A percentile compares a stretch with the other conserved stretches of the same genome.
Evolutionary conservation across 2,888 invertebrate species (phyloP).

Genomic region (Eupithecia tripunctaria): DNA sequence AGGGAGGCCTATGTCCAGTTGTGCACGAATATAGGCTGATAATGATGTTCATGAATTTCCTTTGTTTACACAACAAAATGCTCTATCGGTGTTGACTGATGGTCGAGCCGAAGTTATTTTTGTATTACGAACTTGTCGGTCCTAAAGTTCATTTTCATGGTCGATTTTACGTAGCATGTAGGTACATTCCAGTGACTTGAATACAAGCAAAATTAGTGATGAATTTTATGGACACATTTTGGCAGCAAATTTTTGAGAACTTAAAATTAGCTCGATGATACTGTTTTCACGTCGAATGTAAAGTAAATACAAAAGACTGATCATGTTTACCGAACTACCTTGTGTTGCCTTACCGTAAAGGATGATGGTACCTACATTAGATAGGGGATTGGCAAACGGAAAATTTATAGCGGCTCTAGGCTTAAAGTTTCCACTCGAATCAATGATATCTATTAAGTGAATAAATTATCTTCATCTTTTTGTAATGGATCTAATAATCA

Average conservation of each 20-base stretch:
- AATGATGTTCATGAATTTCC: too few relatives aligned
- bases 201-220: background rate
- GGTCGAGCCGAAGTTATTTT: background rate
- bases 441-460: background rate
- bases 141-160: conserved; percentile 2
- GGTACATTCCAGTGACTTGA: background rate
- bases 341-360: background rate
- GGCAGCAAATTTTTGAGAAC: background rate
- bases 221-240: background rate
- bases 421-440: background rate
- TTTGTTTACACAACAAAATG: background rate
- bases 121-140: background rate
- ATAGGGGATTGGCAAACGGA: conserved; percentile 1
- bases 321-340: background rate
- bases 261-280: background rate
- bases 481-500: background rate
- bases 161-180: background rate
- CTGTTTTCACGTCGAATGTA: background rate
- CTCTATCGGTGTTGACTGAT: background rate
- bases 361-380: background rate
- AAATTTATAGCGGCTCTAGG: background rate
- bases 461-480: background rate
- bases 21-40: too few relatives aligned
- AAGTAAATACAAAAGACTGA: background rate
- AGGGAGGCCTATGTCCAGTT: too few relatives aligned